Conservation (phyloP, 2,113 vertebrate genomes). For the Trematomus loennbergii region DNA sequence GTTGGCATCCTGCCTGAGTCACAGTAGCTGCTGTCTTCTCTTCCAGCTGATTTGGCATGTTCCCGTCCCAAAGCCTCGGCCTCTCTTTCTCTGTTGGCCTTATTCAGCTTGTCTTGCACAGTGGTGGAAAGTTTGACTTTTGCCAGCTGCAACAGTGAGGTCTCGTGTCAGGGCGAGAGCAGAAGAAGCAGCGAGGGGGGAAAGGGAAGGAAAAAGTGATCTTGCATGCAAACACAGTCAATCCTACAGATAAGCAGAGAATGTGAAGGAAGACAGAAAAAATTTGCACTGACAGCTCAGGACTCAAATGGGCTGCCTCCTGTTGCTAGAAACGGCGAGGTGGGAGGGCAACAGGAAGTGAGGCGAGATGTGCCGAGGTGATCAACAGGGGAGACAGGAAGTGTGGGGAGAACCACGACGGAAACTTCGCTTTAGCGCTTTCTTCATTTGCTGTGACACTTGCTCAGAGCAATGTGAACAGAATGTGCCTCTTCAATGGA, state of each 20-base stretch:
- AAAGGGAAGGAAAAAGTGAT: conserved; percentile 12
- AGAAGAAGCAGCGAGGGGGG: not conserved
- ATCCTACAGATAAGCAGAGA: not conserved
- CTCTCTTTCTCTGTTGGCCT: not conserved
- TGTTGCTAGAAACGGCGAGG: conserved; percentile 75
- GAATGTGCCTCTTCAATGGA: conserved; percentile 1
- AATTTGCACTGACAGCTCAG: not conserved
- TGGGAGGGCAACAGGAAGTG: conserved; percentile 81
- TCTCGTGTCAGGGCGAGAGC: conserved; percentile 28
- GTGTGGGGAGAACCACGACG: conserved; percentile 72
- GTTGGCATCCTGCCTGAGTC: conserved; percentile 48
- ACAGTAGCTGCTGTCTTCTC: conserved; percentile 11
- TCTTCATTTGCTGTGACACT: conserved; percentile 20
- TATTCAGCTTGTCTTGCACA: conserved; percentile 19
- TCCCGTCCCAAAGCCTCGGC: conserved; percentile 1
- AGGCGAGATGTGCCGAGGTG: conserved; percentile 78
- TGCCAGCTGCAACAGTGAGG: conserved; percentile 35
- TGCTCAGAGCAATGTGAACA: conserved; percentile 6
- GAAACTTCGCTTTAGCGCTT: conserved; percentile 58
- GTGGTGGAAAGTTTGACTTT: conserved; percentile 73
- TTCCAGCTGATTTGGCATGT: conserved; percentile 50
- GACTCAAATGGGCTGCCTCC: conserved; percentile 67
- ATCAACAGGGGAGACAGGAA: conserved; percentile 85
- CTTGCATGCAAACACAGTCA: not conserved
- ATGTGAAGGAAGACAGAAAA: not conserved